phyloP scores from a whole-genome alignment of 2,888 invertebrate genomes.

The Caenorhabditis uteleia region DNA sequence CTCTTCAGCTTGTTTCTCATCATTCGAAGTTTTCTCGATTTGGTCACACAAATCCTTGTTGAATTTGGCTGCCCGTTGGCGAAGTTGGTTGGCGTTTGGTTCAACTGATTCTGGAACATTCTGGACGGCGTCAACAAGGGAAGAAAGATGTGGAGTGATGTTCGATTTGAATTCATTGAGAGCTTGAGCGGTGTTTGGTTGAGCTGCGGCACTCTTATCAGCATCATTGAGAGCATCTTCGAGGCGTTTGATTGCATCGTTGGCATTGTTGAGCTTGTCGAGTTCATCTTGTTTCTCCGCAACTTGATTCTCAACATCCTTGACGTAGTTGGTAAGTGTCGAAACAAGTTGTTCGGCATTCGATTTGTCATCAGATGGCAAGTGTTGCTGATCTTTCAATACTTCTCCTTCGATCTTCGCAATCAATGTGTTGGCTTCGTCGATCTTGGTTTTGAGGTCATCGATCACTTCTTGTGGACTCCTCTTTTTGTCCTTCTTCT shows the following conservation, averaged over 20 bases:
- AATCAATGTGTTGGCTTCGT: slow-evolving; percentile 3
- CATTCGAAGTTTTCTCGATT: slow-evolving; percentile 9
- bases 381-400: not conserved
- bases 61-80: slow-evolving; percentile 5
- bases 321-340: slow-evolving; percentile 42
- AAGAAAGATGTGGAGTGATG: slow-evolving; percentile 4
- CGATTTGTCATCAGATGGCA: not conserved
- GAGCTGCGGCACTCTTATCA: slow-evolving; percentile 10
- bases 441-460: slow-evolving; percentile 2
- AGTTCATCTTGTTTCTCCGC: slow-evolving; percentile 37
- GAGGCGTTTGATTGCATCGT: slow-evolving; percentile 7
- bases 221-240: slow-evolving; percentile 20
- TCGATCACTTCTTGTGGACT: slow-evolving; percentile 1
- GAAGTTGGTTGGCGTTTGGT: slow-evolving; percentile 6
- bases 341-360: slow-evolving; percentile 4
- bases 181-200: slow-evolving; percentile 9
- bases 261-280: slow-evolving; percentile 8
- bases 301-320: slow-evolving; percentile 43
- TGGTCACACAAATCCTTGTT: slow-evolving; percentile 2
- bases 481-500: slow-evolving; percentile 28
- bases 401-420: slow-evolving; percentile 5
- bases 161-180: slow-evolving; percentile 20
- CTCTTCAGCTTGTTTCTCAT: slow-evolving; percentile 9
- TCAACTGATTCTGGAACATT: slow-evolving; percentile 1
- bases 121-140: not conserved